Evolutionary conservation across 1,140 invertebrate genomes (phyloP).

Genomic region (Drosophila funebris): DNA sequence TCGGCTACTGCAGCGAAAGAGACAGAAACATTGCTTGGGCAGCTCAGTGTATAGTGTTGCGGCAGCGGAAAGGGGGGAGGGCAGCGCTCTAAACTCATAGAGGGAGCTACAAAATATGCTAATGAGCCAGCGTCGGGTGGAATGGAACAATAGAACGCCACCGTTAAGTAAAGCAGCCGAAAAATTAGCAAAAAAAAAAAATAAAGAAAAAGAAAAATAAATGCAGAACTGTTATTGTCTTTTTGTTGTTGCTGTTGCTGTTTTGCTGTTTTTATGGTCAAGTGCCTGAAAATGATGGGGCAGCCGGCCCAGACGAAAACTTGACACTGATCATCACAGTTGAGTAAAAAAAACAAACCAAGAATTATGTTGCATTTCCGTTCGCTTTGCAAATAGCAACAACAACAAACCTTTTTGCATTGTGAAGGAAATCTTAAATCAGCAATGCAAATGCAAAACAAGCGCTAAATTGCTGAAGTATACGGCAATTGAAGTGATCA

Average conservation of each 20-base stretch:
- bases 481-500: conserved; percentile 64
- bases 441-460: conserved; percentile 65
- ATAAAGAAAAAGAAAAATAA: conserved; percentile 18
- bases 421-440: conserved; percentile 77
- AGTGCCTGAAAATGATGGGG: conserved; percentile 74
- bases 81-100: conserved; percentile 6
- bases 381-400: conserved; percentile 17
- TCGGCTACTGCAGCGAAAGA: conserved; percentile 4
- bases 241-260: not conserved
- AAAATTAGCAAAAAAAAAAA: conserved; percentile 42
- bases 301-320: conserved; percentile 79
- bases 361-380: conserved; percentile 80
- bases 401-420: conserved; percentile 23
- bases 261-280: conserved; percentile 61
- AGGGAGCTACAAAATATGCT: conserved; percentile 54
- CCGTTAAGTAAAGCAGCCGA: conserved; percentile 68
- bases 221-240: conserved; percentile 32
- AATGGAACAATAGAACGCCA: conserved; percentile 55
- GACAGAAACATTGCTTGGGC: not conserved
- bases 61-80: not conserved
- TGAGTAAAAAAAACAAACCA: conserved; percentile 49
- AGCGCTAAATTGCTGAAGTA: conserved; percentile 34
- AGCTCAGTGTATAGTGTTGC: not conserved
- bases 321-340: conserved; percentile 82
- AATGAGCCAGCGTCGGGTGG: conserved; percentile 64